phyloP scores from a whole-genome alignment of 37 sponge, comb jelly and placozoan genomes.

The Beroe forskalii region DNA sequence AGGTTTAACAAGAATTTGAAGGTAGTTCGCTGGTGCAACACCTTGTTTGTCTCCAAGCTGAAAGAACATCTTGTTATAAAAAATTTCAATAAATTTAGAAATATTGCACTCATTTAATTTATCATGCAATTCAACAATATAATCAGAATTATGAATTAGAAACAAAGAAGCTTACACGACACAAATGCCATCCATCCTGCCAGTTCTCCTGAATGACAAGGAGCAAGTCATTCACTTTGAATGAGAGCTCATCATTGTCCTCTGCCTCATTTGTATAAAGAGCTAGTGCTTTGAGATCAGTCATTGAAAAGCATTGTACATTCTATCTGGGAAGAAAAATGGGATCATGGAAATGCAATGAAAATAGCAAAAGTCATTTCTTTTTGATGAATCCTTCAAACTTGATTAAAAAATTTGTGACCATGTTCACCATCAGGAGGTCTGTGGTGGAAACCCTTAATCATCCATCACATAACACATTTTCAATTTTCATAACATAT shows the following conservation, averaged over 20 bases:
- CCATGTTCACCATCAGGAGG: too few species aligned
- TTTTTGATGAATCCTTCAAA: too few species aligned
- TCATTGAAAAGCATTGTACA: neutral
- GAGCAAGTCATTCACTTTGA: constrained; percentile 41
- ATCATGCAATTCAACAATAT: neutral
- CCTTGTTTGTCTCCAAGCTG: constrained; percentile 59
- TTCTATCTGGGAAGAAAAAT: too few species aligned
- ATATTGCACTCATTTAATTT: too few species aligned
- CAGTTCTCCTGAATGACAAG: constrained; percentile 38
- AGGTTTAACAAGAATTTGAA: constrained; percentile 33
- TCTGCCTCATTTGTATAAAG: constrained; percentile 54
- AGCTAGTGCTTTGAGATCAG: constrained; percentile 26
- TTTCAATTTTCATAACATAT: too few species aligned
- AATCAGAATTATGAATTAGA: neutral
- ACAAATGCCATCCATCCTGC: constrained; percentile 54
- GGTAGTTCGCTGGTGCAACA: constrained; percentile 47
- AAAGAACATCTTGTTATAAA: neutral
- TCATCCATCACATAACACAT: too few species aligned
- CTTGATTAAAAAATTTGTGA: too few species aligned
- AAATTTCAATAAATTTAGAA: too few species aligned
- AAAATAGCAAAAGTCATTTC: too few species aligned
- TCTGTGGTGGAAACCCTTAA: too few species aligned
- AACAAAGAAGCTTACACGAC: neutral
- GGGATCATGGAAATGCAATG: too few species aligned
- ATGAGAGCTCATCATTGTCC: constrained; percentile 32